Percentiles rank a stretch among this genome's conserved stretches.
Evolutionary conservation across 2,888 invertebrate species (phyloP).

Genomic region (Lottia scabra): DNA sequence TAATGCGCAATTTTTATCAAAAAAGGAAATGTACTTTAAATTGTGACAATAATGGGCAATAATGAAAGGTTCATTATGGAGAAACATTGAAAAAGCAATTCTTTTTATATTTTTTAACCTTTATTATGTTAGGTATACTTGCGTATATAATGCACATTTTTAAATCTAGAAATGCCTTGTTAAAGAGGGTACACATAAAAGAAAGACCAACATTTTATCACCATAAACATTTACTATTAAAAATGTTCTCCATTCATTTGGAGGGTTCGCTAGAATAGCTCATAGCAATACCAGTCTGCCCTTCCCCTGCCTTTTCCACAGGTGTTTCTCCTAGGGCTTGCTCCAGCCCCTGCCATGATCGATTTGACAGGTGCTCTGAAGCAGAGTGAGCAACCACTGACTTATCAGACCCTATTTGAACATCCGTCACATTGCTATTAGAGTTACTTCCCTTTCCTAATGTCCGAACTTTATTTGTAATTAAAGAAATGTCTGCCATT

Average conservation of each 20-base stretch:
- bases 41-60: no score
- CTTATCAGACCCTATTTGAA: neutral
- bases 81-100: no score
- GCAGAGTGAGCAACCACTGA: constrained; percentile 28
- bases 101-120: no score
- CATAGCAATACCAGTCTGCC: constrained; percentile 81
- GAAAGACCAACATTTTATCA: no score
- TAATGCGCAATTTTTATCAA: no score
- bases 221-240: no score
- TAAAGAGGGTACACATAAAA: no score
- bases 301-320: constrained; percentile 78
- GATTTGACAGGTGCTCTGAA: constrained; percentile 76
- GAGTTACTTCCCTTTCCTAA: constrained; percentile 43
- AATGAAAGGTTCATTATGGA: no score
- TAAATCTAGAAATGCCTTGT: no score
- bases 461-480: constrained; percentile 76
- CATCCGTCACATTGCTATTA: constrained; percentile 10
- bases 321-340: constrained; percentile 82
- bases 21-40: no score
- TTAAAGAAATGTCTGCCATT: constrained; percentile 61
- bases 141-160: no score
- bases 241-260: neutral
- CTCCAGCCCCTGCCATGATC: constrained; percentile 89
- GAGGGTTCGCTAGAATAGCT: constrained; percentile 55
- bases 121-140: no score